These are phyloP conservation scores for Osmerus eperlanus DNA, from an alignment of 2,113 vertebrate genomes.

Conservation along the genomic window DNA sequence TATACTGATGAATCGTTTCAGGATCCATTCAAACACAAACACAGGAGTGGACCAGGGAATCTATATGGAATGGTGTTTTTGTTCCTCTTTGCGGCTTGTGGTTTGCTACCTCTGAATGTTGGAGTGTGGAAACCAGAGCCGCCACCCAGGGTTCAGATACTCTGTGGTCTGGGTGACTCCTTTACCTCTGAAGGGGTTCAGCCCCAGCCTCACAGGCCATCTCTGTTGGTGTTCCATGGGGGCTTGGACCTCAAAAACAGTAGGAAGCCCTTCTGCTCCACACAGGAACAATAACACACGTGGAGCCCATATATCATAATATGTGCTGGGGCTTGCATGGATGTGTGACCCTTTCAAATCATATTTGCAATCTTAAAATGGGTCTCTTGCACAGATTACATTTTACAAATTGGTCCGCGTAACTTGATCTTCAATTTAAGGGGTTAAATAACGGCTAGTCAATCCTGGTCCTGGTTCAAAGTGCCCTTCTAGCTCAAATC, in stretches of 20 bases:
- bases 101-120: background rate
- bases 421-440: constrained; percentile 56
- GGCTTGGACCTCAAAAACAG: background rate
- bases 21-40: no score
- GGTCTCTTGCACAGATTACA: constrained; percentile 23
- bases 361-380: background rate
- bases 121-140: constrained; percentile 1
- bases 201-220: background rate
- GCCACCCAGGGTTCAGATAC: constrained; percentile 23
- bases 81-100: no score
- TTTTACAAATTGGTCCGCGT: constrained; percentile 45
- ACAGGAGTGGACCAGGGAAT: no score
- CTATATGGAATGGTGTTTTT: no score
- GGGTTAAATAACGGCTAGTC: constrained; percentile 59
- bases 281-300: background rate
- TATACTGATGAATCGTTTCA: no score
- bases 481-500: constrained; percentile 34
- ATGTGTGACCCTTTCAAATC: background rate
- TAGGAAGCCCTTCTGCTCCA: background rate
- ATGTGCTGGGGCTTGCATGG: background rate
- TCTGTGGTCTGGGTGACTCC: constrained; percentile 3
- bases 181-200: background rate
- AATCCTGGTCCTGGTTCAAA: constrained; percentile 58
- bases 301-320: background rate
- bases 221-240: background rate